Evolutionary conservation across 2,888 invertebrate species (phyloP).

Genomic region (Catocala nupta): DNA sequence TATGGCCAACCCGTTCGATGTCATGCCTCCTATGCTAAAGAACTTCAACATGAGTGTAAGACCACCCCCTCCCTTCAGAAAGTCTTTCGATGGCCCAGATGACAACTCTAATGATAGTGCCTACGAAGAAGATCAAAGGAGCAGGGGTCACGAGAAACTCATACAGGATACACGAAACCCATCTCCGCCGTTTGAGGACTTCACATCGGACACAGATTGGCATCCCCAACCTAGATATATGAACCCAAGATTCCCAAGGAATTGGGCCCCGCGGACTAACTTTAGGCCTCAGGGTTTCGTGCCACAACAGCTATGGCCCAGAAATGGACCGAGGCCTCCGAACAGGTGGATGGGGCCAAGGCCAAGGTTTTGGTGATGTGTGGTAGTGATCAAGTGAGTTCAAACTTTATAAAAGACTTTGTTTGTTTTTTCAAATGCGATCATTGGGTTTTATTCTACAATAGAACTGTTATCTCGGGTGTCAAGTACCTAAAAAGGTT

Average conservation of each 20-base stretch:
- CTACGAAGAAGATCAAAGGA: conserved; percentile 70
- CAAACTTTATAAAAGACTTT: conserved; percentile 8
- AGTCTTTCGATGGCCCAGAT: conserved; percentile 37
- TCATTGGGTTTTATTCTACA: conserved; percentile 47
- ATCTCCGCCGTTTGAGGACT: conserved; percentile 60
- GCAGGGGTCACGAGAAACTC: conserved; percentile 55
- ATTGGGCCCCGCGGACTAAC: conserved; percentile 76
- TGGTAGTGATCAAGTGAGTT: conserved; percentile 42
- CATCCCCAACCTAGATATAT: conserved; percentile 56
- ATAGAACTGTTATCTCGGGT: not conserved
- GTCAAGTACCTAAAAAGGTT: too few species aligned
- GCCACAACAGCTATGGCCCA: conserved; percentile 69
- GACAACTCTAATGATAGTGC: conserved; percentile 58
- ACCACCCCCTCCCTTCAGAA: conserved; percentile 34
- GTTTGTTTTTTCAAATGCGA: conserved; percentile 8
- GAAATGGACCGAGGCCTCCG: conserved; percentile 73
- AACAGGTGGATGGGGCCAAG: conserved; percentile 76
- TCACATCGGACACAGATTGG: conserved; percentile 57
- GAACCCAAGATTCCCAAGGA: conserved; percentile 75
- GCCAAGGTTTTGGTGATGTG: conserved; percentile 80
- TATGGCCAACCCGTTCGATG: conserved; percentile 75
- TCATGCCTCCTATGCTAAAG: conserved; percentile 70
- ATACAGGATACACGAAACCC: conserved; percentile 39
- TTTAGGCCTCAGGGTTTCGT: conserved; percentile 62
- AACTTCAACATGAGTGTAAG: conserved; percentile 54